phyloP scores from a whole-genome alignment of 2,113 vertebrate species.

The Corydoras maculifer region DNA sequence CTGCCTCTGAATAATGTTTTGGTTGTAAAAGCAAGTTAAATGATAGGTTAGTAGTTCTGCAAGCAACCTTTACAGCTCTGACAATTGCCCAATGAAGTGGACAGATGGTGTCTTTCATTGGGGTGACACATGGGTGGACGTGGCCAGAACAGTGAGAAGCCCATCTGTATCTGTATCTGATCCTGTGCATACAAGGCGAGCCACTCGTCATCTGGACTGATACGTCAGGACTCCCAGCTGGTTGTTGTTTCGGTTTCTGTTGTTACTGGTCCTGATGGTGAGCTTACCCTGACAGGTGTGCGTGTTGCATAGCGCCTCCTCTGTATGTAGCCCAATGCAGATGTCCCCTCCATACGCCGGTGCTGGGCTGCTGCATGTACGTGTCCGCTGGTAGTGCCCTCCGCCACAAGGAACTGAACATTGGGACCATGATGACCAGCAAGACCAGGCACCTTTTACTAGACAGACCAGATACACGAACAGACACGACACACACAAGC shows the following conservation, averaged over 20 bases:
- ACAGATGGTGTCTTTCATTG: constrained; percentile 7
- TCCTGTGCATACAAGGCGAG: constrained; percentile 35
- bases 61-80: constrained; percentile 7
- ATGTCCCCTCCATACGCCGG: constrained; percentile 82
- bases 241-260: background rate
- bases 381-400: constrained; percentile 91
- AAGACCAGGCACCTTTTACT: constrained; percentile 94
- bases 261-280: background rate
- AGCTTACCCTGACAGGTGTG: constrained; percentile 85
- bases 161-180: constrained; percentile 4
- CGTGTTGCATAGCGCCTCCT: constrained; percentile 92
- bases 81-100: background rate
- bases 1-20: constrained; percentile 18
- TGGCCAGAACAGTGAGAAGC: background rate
- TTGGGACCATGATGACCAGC: constrained; percentile 94
- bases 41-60: constrained; percentile 15
- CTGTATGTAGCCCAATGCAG: constrained; percentile 94
- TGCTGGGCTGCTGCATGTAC: constrained; percentile 81
- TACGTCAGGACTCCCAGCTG: constrained; percentile 8
- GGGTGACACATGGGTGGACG: constrained; percentile 13
- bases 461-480: constrained; percentile 37
- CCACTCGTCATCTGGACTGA: background rate
- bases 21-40: constrained; percentile 5
- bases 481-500: constrained; percentile 41
- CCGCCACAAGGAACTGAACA: constrained; percentile 92